Conservation (phyloP, 2,113 vertebrate genomes). For the Ardeotis arabs region DNA sequence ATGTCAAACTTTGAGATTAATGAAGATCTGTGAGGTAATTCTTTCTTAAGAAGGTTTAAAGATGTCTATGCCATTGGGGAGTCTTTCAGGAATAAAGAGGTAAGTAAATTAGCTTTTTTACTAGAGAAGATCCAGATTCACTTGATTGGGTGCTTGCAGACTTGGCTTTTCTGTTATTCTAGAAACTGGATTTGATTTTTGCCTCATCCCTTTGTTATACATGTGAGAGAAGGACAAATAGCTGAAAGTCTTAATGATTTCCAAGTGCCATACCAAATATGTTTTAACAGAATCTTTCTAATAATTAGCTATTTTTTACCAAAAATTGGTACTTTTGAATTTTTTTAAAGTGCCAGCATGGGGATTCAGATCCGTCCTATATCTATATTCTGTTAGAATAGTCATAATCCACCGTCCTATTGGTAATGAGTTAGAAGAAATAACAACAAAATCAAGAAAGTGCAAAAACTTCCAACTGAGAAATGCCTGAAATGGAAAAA, state of each 20-base stretch:
- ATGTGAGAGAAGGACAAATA: not conserved
- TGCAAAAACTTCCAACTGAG: not conserved
- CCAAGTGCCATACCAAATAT: not conserved
- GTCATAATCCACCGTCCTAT: not conserved
- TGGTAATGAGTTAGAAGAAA: not conserved
- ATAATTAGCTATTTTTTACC: not conserved
- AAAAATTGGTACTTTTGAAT: not conserved
- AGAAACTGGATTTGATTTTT: not conserved
- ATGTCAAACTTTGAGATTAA: conserved; percentile 37
- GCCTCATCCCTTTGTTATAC: not conserved
- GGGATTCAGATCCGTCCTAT: not conserved
- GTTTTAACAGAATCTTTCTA: not conserved
- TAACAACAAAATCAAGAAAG: not conserved
- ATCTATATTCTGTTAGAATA: not conserved
- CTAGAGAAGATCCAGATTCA: not conserved
- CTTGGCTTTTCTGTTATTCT: not conserved
- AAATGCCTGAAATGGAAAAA: not conserved
- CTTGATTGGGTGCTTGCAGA: not conserved
- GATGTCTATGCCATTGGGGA: not conserved
- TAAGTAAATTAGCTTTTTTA: conserved; percentile 19
- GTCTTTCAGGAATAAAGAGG: conserved; percentile 9
- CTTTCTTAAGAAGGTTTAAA: conserved; percentile 51
- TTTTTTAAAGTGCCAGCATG: not conserved
- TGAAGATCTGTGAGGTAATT: conserved; percentile 40
- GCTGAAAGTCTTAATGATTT: not conserved